Evolutionary conservation across 1,140 invertebrate species (phyloP), one percentile per base, ranked within the genome.

Genomic region (Anoplophora glabripennis): DNA sequence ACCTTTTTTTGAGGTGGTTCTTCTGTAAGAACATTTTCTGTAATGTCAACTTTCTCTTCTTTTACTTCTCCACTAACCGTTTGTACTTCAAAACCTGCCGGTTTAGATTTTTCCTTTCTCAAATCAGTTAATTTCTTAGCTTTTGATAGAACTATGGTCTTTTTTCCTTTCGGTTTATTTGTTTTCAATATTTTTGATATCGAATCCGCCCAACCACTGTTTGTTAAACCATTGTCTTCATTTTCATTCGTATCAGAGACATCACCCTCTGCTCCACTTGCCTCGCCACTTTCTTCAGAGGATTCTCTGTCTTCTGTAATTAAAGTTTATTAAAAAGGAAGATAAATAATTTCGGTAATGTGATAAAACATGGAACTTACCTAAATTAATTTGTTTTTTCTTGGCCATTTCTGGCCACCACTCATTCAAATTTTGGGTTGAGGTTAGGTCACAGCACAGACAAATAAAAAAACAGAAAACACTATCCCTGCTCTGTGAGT

Each of bases 91-190:
- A 80, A 79, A 0, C 75, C 61, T 41, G 72, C 46, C 15, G 63
- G 33, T 61, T 77, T 69, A 57, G 80, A 75, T 73, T 77, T 74
- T 53, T 69, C 68, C 63, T 79, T 77, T 61, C 82, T 81, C 38
- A 77, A 55, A 56, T 85, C 83, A 34, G 77, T 82, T 57, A 87
- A 71, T 71, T 86, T 88, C 70, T 88, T 90, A 4, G 88, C 87
- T 75, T 84, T 84, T 4, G 87, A 87, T 49, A 93, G 72, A 3
- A 92, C 86, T 55, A 89, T 70, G 0, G 83, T 82, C 71, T 87
- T 88, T 66, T 89, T 89, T 38, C 82, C 81, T 77, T 89, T 88
- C 1, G 88, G 87, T 72, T 89, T 88, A 40, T 81, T 86, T 17
- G 85, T 83, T 45, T 82, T 81, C 28, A 93, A 76, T 69, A 93